A percentile compares a stretch with the other conserved stretches of the same genome.
phyloP scores from a whole-genome alignment of 2,888 invertebrate genomes.

The Bibio marci region DNA sequence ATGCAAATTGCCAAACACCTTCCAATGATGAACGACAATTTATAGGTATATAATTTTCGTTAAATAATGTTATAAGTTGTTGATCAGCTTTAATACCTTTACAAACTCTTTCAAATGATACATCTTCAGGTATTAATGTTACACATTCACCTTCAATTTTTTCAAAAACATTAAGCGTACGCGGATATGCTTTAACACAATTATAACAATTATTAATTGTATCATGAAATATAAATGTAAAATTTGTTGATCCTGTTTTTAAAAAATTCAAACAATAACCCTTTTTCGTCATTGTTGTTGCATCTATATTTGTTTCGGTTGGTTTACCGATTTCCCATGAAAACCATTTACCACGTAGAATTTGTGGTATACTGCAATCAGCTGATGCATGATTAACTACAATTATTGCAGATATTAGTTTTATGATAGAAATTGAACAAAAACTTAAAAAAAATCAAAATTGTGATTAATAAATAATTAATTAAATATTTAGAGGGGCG shows the following conservation, averaged over 20 bases:
- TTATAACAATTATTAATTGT: conserved; percentile 51
- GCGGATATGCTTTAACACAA: conserved; percentile 67
- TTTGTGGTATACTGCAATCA: conserved; percentile 57
- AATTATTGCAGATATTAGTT: no score
- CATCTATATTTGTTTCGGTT: conserved; percentile 68
- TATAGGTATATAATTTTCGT: conserved; percentile 76
- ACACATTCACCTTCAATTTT: conserved; percentile 77
- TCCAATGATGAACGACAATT: conserved; percentile 85
- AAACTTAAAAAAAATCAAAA: no score
- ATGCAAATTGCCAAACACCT: conserved; percentile 93
- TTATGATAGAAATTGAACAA: no score
- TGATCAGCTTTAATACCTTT: conserved; percentile 56
- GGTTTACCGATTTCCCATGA: conserved; percentile 76
- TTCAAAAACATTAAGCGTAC: conserved; percentile 77
- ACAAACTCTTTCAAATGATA: conserved; percentile 63
- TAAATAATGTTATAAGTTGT: conserved; percentile 68
- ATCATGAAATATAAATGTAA: conserved; percentile 63
- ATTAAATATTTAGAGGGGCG: no score
- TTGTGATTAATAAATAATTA: no score
- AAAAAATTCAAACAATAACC: conserved; percentile 56
- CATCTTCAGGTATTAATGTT: conserved; percentile 42
- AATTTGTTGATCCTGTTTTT: conserved; percentile 58
- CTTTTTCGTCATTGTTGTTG: conserved; percentile 54
- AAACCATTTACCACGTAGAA: conserved; percentile 77
- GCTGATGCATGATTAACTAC: not conserved